Evolutionary conservation across 2,888 invertebrate genomes (phyloP).

Genomic region (Lampropteryx suffumata): DNA sequence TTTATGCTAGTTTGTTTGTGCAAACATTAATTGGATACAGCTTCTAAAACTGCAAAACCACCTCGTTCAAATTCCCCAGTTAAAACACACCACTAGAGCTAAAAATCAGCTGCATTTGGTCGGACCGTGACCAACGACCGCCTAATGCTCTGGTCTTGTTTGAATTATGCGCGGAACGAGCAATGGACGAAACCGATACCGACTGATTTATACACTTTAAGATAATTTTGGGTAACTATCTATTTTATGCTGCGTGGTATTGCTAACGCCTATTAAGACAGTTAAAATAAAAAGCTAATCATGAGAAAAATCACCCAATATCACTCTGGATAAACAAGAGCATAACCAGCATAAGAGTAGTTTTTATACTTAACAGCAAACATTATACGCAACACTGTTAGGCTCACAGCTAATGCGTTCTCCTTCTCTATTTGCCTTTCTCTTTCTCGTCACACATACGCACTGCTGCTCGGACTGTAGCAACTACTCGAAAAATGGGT

Average conservation of each 20-base stretch:
- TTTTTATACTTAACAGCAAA: no score
- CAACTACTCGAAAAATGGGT: no score
- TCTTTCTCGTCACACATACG: no score
- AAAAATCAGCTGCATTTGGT: conserved; percentile 21
- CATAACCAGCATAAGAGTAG: no score
- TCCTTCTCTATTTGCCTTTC: no score
- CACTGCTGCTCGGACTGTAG: no score
- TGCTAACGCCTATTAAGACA: not conserved
- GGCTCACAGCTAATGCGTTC: no score
- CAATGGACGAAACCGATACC: conserved; percentile 42
- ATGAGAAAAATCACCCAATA: no score
- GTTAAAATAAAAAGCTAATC: not conserved
- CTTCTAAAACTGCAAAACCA: conserved; percentile 7
- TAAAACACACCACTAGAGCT: not conserved
- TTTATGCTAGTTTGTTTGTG: no score
- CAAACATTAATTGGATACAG: conserved; percentile 1
- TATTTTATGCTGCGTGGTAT: conserved; percentile 6
- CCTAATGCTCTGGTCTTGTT: conserved; percentile 39
- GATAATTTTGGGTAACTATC: conserved; percentile 29
- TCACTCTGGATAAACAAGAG: no score
- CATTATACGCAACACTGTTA: no score
- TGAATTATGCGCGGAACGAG: conserved; percentile 41
- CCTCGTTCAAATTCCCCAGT: conserved; percentile 1
- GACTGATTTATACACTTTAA: conserved; percentile 40
- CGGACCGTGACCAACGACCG: conserved; percentile 27